Evolutionary conservation across 2,888 invertebrate species (phyloP).

Genomic region (Callosobruchus maculatus): DNA sequence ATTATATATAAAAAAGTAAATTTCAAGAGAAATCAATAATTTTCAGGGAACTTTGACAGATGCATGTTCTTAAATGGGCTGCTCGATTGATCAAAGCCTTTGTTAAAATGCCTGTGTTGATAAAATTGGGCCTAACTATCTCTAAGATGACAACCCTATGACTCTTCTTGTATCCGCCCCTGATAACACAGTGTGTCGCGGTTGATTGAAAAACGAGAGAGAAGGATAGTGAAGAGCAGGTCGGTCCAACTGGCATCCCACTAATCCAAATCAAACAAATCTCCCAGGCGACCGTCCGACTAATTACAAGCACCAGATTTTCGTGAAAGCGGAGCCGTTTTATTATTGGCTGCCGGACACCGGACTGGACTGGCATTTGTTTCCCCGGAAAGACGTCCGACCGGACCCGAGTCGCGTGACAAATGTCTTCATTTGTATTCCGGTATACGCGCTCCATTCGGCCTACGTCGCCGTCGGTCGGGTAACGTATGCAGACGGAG

Average conservation of each 20-base stretch:
- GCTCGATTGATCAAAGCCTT: too few species aligned
- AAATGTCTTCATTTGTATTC: constrained; percentile 44
- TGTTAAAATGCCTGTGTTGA: too few species aligned
- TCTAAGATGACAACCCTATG: too few species aligned
- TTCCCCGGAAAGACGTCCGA: neutral
- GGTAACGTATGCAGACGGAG: too few species aligned
- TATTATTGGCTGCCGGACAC: neutral
- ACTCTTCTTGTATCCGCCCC: too few species aligned
- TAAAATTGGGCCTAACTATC: too few species aligned
- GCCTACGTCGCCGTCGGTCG: too few species aligned
- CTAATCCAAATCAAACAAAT: neutral
- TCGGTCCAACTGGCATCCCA: neutral
- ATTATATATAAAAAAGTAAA: too few species aligned
- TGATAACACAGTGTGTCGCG: neutral
- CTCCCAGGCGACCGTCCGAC: neutral
- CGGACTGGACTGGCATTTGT: neutral
- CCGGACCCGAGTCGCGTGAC: constrained; percentile 20
- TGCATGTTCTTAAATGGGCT: too few species aligned
- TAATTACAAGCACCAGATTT: neutral
- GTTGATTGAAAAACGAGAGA: neutral
- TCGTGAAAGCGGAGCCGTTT: neutral
- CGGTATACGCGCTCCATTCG: constrained; percentile 36
- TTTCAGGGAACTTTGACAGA: too few species aligned
- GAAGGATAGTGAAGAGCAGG: neutral
- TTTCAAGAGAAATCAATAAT: too few species aligned